A percentile compares a stretch with the other conserved stretches of the same genome.
Conservation (phyloP, 2,888 invertebrate genomes). For the Eristalis intricaria region DNA sequence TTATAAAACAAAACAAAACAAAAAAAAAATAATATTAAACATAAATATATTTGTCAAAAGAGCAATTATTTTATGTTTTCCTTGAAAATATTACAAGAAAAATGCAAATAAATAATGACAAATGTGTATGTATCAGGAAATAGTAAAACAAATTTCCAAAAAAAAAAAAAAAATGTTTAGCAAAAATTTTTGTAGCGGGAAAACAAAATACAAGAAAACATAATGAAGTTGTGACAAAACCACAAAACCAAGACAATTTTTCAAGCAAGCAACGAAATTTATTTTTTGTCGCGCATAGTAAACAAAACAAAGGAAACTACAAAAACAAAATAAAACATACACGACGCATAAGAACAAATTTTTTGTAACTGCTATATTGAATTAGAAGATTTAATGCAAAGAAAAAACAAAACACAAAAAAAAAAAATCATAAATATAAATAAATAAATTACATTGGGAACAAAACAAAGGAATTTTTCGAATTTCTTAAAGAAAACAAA, state of each 20-base stretch:
- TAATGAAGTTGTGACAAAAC: constrained; percentile 45
- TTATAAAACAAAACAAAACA: constrained; percentile 21
- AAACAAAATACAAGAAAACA: constrained; percentile 17
- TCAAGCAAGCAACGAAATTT: constrained; percentile 71
- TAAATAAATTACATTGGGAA: constrained; percentile 75
- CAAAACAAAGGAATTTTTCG: constrained; percentile 80
- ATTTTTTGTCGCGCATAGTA: constrained; percentile 65
- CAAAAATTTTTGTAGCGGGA: constrained; percentile 36
- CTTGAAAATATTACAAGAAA: constrained; percentile 37
- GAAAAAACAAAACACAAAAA: constrained; percentile 7
- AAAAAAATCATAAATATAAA: too few species aligned
- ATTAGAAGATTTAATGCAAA: constrained; percentile 30
- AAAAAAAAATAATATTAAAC: constrained; percentile 7
- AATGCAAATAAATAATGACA: not conserved
- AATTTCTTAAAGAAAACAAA: constrained; percentile 77
- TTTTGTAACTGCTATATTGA: constrained; percentile 65
- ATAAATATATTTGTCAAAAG: constrained; percentile 48
- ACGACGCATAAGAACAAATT: constrained; percentile 45
- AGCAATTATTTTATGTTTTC: constrained; percentile 71
- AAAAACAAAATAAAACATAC: constrained; percentile 40
- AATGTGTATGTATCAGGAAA: constrained; percentile 8
- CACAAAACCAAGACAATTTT: constrained; percentile 64
- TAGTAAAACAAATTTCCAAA: constrained; percentile 37
- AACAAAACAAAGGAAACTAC: constrained; percentile 64
- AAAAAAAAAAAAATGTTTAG: constrained; percentile 36